Conservation (phyloP, 2,113 vertebrate species). For the Ciconia stormi region DNA sequence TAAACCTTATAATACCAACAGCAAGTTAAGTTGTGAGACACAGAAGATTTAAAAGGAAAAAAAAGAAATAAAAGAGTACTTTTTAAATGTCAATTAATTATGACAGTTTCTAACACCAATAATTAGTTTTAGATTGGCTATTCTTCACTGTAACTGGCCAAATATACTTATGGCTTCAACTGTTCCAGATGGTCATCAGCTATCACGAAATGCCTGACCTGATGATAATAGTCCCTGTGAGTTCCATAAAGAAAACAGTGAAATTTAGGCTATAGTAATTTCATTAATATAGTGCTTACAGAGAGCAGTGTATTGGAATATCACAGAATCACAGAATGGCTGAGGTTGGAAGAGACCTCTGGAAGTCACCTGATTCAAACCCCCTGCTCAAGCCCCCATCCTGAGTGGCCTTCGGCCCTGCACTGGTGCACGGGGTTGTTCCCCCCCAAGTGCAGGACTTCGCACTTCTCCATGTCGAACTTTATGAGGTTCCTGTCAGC, state of each 20-base stretch:
- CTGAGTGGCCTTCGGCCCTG: background rate
- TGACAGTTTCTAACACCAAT: background rate
- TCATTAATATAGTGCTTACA: background rate
- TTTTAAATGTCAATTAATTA: background rate
- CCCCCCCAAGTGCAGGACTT: background rate
- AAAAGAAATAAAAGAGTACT: background rate
- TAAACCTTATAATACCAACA: background rate
- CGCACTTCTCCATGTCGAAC: background rate
- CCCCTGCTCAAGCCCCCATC: background rate
- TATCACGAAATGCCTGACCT: background rate
- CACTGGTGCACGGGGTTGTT: background rate
- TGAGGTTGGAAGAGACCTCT: background rate
- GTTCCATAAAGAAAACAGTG: background rate
- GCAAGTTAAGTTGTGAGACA: background rate
- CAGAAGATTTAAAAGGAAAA: background rate
- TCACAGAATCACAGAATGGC: background rate
- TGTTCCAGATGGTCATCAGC: background rate
- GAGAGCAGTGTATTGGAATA: background rate
- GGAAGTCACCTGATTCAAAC: background rate
- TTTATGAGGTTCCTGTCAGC: background rate
- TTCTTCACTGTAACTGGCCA: background rate
- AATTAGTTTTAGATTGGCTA: background rate
- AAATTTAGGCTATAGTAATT: background rate
- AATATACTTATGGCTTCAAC: background rate
- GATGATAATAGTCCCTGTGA: background rate